These are phyloP conservation scores for Siphlonurus alternatus DNA, from an alignment of 2,888 invertebrate genomes.

Conservation along the genomic window DNA sequence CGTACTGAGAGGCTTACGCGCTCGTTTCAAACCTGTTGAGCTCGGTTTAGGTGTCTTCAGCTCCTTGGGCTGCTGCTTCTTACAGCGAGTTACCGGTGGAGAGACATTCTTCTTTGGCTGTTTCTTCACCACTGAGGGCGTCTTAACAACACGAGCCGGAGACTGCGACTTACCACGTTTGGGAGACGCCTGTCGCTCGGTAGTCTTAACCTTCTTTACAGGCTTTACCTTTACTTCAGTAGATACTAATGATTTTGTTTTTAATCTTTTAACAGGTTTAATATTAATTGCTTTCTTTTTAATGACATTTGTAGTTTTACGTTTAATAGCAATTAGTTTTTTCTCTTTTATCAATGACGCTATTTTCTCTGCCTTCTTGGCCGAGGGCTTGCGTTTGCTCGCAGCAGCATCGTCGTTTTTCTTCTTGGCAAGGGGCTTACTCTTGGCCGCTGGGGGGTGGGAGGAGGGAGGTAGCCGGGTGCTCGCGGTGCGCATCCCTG, in stretches of 20 bases:
- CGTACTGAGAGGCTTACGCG: neutral
- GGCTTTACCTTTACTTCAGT: neutral
- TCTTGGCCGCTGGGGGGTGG: neutral
- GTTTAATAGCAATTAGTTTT: neutral
- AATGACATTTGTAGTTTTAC: neutral
- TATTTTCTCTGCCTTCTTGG: neutral
- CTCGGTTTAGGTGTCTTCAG: neutral
- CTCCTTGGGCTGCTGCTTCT: neutral
- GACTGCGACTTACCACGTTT: neutral
- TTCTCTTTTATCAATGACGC: neutral
- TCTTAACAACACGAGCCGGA: neutral
- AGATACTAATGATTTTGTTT: too few relatives aligned
- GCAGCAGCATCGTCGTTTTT: neutral
- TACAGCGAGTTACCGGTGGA: neutral
- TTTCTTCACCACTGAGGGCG: neutral
- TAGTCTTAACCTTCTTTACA: neutral
- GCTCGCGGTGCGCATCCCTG: neutral
- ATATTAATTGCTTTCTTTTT: conserved; percentile 2
- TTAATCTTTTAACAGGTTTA: conserved; percentile 1
- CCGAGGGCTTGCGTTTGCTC: too few relatives aligned
- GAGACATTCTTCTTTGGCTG: neutral
- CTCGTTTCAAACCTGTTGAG: neutral
- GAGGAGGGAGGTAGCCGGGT: neutral
- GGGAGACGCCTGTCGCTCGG: neutral
- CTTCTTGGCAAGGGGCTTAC: neutral